Percentiles rank a stretch among this genome's conserved stretches.
These are phyloP conservation scores for Chrysopilus asiliformis DNA, from an alignment of 2,888 invertebrate genomes.

Conservation along the genomic window DNA sequence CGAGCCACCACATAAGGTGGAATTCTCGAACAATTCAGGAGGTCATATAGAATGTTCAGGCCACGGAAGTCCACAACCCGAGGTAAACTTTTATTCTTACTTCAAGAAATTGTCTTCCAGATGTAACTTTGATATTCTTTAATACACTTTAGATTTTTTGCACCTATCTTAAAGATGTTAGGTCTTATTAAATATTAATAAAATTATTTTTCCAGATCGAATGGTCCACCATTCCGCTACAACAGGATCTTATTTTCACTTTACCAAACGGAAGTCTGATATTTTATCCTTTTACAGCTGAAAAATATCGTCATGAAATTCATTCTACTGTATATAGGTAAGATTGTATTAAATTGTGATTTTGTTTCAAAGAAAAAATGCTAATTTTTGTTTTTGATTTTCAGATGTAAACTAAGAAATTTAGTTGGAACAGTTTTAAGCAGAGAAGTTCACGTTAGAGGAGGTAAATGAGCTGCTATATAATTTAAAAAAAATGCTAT, in stretches of 20 bases:
- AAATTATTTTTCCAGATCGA: slow-evolving; percentile 46
- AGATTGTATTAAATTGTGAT: slow-evolving; percentile 7
- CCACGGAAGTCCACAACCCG: slow-evolving; percentile 52
- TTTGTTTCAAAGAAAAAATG: slow-evolving; percentile 1
- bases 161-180: too few relatives aligned
- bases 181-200: too few relatives aligned
- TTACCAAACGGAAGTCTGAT: slow-evolving; percentile 74
- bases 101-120: too few relatives aligned
- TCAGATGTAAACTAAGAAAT: slow-evolving; percentile 48
- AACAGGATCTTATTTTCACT: slow-evolving; percentile 59
- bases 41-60: slow-evolving; percentile 55
- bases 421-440: slow-evolving; percentile 66
- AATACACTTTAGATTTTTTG: too few relatives aligned
- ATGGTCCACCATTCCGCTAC: slow-evolving; percentile 57
- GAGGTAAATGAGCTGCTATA: slow-evolving; percentile 66
- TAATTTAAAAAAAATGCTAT: too few relatives aligned
- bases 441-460: slow-evolving; percentile 74
- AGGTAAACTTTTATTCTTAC: slow-evolving; percentile 37
- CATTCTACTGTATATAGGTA: slow-evolving; percentile 74
- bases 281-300: slow-evolving; percentile 71
- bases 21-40: slow-evolving; percentile 65
- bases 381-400: slow-evolving; percentile 2
- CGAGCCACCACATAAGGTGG: slow-evolving; percentile 60
- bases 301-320: slow-evolving; percentile 68
- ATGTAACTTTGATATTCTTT: too few relatives aligned